phyloP scores from a whole-genome alignment of 2,113 vertebrate genomes.

The Osmerus eperlanus region DNA sequence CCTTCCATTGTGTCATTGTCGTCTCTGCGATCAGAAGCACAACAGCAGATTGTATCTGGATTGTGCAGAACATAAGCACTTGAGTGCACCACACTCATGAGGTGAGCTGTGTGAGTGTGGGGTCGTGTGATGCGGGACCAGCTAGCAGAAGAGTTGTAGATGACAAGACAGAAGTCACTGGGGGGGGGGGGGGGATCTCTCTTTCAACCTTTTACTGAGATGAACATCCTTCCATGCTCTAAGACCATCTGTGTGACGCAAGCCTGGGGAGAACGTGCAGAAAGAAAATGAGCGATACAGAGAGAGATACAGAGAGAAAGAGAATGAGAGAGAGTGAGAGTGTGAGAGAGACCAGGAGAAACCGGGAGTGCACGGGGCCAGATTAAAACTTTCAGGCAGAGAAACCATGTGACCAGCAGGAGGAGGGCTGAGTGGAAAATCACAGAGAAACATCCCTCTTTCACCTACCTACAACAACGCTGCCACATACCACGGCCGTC shows the following conservation, averaged over 20 bases:
- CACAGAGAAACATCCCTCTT: slow-evolving; percentile 2
- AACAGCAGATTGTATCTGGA: slow-evolving; percentile 48
- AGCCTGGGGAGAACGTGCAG: too few species aligned
- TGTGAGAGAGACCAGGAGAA: background rate
- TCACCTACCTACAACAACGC: background rate
- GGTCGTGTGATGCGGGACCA: slow-evolving; percentile 27
- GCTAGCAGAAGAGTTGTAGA: slow-evolving; percentile 11
- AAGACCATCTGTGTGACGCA: slow-evolving; percentile 57
- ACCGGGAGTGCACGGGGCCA: slow-evolving; percentile 23
- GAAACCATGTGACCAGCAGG: slow-evolving; percentile 45
- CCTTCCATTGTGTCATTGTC: slow-evolving; percentile 17
- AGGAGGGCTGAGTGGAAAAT: slow-evolving; percentile 19
- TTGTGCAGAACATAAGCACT: slow-evolving; percentile 49
- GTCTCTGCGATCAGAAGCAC: slow-evolving; percentile 28
- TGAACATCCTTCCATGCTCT: slow-evolving; percentile 50
- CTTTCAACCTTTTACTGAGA: slow-evolving; percentile 35
- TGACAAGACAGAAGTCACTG: slow-evolving; percentile 28
- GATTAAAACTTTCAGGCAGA: slow-evolving; percentile 49
- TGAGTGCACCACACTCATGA: slow-evolving; percentile 26
- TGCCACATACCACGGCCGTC: background rate
- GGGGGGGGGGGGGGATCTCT: slow-evolving; percentile 14
- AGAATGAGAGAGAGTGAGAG: background rate
- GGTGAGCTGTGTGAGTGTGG: slow-evolving; percentile 3
- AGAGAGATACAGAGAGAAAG: slow-evolving; percentile 33
- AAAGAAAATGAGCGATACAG: background rate